A percentile compares a stretch with the other conserved stretches of the same genome.
Conservation (phyloP, 2,797 vertebrate species). For the Vireo griseus region DNA sequence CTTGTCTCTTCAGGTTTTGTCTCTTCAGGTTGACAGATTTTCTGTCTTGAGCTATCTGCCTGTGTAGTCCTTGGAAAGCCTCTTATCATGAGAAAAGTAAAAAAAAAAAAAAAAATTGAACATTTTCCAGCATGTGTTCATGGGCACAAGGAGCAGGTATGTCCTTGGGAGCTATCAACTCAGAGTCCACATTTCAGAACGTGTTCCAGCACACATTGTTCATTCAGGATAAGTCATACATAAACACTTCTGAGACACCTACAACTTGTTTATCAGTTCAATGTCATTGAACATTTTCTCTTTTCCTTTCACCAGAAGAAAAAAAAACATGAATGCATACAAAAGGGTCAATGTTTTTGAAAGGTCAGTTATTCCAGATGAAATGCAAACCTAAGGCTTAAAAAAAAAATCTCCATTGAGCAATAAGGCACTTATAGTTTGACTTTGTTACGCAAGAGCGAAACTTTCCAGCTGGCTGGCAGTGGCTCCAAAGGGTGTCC, state of each 20-base stretch:
- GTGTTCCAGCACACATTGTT: background rate
- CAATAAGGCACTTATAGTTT: slow-evolving; percentile 49
- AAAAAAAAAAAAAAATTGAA: fast-evolving
- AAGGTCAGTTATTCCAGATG: slow-evolving; percentile 42
- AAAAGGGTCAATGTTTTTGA: slow-evolving; percentile 37
- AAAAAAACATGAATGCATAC: background rate
- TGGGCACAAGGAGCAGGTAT: background rate
- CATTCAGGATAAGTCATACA: background rate
- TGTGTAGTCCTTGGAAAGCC: background rate
- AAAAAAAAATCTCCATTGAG: slow-evolving; percentile 23
- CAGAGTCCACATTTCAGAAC: background rate
- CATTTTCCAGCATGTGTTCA: background rate
- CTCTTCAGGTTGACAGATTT: background rate
- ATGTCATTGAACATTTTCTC: slow-evolving; percentile 8
- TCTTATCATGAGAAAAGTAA: background rate
- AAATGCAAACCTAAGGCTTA: slow-evolving; percentile 46
- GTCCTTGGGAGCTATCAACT: background rate
- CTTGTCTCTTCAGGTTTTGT: background rate
- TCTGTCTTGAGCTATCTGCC: background rate
- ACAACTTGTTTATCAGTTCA: background rate
- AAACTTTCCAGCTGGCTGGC: slow-evolving; percentile 59
- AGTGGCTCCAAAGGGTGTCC: slow-evolving; percentile 40
- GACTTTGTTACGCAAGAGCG: slow-evolving; percentile 55
- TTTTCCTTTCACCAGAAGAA: background rate
- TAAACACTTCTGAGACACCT: background rate